Percentiles rank a stretch among this genome's conserved stretches.
Evolutionary conservation across 2,113 vertebrate genomes (phyloP).

Genomic region (Crocuta crocuta): DNA sequence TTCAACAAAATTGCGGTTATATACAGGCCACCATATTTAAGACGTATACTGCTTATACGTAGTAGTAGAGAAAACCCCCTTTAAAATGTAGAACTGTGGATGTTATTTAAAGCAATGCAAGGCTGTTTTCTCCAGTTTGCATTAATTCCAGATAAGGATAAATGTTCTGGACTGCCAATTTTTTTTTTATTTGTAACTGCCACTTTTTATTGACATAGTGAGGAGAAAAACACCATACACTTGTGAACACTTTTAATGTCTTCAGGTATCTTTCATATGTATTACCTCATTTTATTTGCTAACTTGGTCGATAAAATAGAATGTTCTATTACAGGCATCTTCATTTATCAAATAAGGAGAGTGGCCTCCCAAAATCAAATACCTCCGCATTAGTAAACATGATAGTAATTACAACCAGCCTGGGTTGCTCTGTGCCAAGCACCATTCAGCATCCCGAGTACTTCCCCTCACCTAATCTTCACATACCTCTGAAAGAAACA

Average conservation of each 20-base stretch:
- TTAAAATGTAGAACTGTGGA: neutral
- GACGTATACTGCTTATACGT: neutral
- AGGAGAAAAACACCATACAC: neutral
- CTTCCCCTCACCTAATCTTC: neutral
- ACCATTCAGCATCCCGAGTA: neutral
- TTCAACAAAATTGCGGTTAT: conserved; percentile 51
- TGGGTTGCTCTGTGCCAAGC: neutral
- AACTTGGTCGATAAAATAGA: neutral
- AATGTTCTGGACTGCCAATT: neutral
- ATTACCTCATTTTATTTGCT: neutral
- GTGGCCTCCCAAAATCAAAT: neutral
- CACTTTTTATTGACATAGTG: neutral
- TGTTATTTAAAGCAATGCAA: conserved; percentile 20
- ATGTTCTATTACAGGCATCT: neutral
- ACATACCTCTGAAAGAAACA: neutral
- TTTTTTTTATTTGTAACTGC: neutral
- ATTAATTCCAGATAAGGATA: conserved; percentile 8
- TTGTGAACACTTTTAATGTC: neutral
- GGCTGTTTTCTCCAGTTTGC: neutral
- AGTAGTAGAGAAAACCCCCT: neutral
- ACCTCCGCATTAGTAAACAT: neutral
- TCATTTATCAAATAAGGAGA: neutral
- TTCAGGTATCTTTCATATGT: conserved; percentile 16
- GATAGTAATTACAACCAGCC: neutral
- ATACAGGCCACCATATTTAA: neutral